Percentiles rank a stretch among this genome's conserved stretches.
Evolutionary conservation across 2,113 vertebrate genomes (phyloP).

Genomic region (Thalassarche chlororhynchos): DNA sequence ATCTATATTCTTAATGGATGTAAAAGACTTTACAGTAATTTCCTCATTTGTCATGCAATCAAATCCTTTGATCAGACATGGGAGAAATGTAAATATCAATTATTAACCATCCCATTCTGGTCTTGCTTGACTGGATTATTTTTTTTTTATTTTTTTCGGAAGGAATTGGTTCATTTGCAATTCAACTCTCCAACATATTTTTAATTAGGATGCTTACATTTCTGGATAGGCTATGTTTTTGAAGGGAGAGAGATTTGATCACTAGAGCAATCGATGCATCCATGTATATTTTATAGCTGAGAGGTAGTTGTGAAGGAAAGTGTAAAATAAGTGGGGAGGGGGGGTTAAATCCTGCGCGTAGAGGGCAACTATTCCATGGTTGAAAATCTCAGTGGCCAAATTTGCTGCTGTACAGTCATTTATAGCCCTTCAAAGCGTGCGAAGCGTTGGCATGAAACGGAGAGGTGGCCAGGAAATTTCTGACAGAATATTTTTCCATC

Average conservation of each 20-base stretch:
- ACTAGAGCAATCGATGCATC: neutral
- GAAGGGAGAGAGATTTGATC: constrained; percentile 17
- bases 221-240: neutral
- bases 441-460: neutral
- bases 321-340: neutral
- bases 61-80: constrained; percentile 61
- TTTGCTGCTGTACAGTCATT: neutral
- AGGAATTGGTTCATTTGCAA: constrained; percentile 35
- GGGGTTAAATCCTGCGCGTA: neutral
- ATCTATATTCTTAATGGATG: constrained; percentile 35
- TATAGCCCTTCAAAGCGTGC: neutral
- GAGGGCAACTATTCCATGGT: neutral
- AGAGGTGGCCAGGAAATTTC: constrained; percentile 36
- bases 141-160: neutral
- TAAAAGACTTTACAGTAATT: constrained; percentile 53
- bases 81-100: constrained; percentile 68
- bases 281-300: constrained; percentile 33
- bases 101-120: constrained; percentile 55
- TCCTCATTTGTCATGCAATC: constrained; percentile 69
- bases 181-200: neutral
- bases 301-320: neutral
- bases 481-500: constrained; percentile 27
- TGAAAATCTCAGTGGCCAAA: constrained; percentile 5
- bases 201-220: neutral
- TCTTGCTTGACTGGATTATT: neutral